Base-by-base conservation (phyloP, 2,797 vertebrate genomes). In the Spatula versicolor region DNA sequence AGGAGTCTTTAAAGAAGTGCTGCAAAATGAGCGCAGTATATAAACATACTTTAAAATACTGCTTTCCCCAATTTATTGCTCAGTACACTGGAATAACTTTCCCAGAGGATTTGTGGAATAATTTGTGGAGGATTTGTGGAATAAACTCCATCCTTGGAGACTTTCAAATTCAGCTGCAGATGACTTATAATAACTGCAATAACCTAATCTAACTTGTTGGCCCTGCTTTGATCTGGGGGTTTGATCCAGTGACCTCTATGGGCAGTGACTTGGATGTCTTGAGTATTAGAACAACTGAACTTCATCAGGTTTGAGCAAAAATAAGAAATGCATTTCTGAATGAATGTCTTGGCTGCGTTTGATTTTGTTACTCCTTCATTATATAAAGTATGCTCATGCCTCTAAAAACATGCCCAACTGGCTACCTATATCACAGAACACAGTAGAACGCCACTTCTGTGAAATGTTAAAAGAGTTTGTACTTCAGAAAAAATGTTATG, bases 331-430 rank as follows among this genome's bases (percentile, higher is more conserved):
- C 5, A 12, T 78, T 89, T 75, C 45, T 48, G 22, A 87, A 60
- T 13, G 3, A 74, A 68, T 10, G 1, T 60, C 14, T 54, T 45
- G 13, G 13, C 4, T 58, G 13, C 13, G 4, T n/a, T 67, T 69
- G 9, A 69, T 76, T 92, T 84, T 54, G 10, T 41, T 54, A 69
- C 31, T 82, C 8, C 9, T 54, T 77, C 84, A 35, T 84, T 55
- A 69, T 7, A 41, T 56, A 41, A 54, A 25, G 48, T 33, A 66
- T 0, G 0, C 22, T 2, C 4, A 16, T 2, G 3, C 9, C 11
- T 67, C 63, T 41, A 41, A 85, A 80, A 54, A 48, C 11, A 73
- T 12, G 16, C 55, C 55, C 55, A 52, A 33, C 58, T 55, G 54
- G 16, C 21, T 50, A 74, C 56, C 35, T 67, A 1, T 22, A 50